Conservation (phyloP, 2,113 vertebrate species). For the Anser cygnoides region DNA sequence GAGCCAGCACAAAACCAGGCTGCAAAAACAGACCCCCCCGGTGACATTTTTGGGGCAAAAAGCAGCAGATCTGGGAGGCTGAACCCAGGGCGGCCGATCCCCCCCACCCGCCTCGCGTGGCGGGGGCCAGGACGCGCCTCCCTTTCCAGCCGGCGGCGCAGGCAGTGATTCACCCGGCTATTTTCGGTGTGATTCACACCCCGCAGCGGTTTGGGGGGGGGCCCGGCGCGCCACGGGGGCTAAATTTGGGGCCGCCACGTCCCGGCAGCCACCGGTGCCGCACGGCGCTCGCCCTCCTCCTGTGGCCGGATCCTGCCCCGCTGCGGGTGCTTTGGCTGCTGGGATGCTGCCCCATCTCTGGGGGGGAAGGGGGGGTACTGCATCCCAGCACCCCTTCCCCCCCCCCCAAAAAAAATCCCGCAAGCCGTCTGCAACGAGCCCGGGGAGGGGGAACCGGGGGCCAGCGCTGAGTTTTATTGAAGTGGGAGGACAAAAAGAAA, state of each 20-base stretch:
- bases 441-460: neutral
- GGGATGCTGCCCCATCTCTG: neutral
- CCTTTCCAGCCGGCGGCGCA: neutral
- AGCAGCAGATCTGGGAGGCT: no score
- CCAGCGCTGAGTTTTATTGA: constrained; percentile 19
- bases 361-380: neutral
- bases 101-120: neutral
- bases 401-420: neutral
- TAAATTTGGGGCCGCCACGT: neutral
- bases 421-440: no score
- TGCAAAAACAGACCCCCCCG: no score
- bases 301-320: neutral
- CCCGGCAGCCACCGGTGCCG: neutral
- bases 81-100: no score
- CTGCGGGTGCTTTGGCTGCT: neutral
- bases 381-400: neutral
- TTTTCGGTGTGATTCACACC: neutral
- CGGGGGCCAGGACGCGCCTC: neutral
- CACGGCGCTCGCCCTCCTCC: neutral
- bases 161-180: neutral
- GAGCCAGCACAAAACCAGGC: no score
- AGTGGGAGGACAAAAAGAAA: neutral
- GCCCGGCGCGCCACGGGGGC: neutral
- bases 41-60: no score
- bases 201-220: neutral